These are phyloP conservation scores for Scaptomyza montana DNA, from an alignment of 1,140 invertebrate genomes.

Conservation along the genomic window DNA sequence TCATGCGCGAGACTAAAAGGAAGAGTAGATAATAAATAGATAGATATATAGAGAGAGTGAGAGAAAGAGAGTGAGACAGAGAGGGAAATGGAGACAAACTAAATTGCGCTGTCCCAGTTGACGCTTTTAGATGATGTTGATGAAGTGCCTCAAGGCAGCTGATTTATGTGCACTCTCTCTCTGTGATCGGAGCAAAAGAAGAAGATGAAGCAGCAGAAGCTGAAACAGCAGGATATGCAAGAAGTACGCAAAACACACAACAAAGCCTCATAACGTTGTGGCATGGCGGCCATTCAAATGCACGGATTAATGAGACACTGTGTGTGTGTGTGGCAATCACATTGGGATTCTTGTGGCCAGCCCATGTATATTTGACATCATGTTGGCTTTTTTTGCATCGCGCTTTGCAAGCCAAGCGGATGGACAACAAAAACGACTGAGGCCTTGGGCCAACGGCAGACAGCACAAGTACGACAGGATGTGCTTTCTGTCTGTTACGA, in stretches of 20 bases:
- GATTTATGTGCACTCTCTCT: slow-evolving; percentile 60
- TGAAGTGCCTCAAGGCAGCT: slow-evolving; percentile 68
- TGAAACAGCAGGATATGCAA: background rate
- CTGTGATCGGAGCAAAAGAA: slow-evolving; percentile 13
- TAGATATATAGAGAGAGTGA: background rate
- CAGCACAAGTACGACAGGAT: slow-evolving; percentile 39
- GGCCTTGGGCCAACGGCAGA: slow-evolving; percentile 19
- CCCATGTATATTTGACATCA: slow-evolving; percentile 35
- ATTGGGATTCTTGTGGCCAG: slow-evolving; percentile 48
- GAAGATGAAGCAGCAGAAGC: background rate
- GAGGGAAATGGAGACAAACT: slow-evolving; percentile 23
- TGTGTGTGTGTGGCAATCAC: slow-evolving; percentile 38
- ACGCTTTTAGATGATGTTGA: slow-evolving; percentile 58
- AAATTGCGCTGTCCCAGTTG: slow-evolving; percentile 60
- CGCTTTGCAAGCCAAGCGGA: slow-evolving; percentile 20
- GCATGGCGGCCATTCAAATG: slow-evolving; percentile 63
- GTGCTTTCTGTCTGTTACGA: slow-evolving; percentile 27
- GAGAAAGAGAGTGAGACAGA: background rate
- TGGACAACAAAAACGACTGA: slow-evolving; percentile 18
- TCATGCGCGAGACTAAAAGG: slow-evolving; percentile 40
- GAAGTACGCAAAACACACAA: slow-evolving; percentile 24
- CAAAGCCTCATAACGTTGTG: slow-evolving; percentile 58
- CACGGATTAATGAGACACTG: slow-evolving; percentile 77
- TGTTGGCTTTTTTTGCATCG: slow-evolving; percentile 18
- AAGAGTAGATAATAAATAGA: background rate